Evolutionary conservation across 2,797 vertebrate genomes (phyloP), one percentile per base, ranked within the genome.

Genomic region (Macroramphosus scolopax): DNA sequence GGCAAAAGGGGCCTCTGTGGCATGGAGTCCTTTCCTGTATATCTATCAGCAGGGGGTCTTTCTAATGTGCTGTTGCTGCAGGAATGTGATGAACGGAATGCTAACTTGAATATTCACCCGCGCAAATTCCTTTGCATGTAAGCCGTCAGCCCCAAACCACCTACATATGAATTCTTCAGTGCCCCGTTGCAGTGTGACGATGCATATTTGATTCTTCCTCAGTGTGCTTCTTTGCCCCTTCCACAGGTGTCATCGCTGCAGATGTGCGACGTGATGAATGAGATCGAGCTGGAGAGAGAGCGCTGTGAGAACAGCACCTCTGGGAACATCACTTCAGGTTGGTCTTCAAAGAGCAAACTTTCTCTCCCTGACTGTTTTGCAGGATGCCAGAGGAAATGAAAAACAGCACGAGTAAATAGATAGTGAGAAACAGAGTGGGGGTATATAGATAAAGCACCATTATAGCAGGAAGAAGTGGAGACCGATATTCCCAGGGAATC

Each of bases 271-370:
- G 76, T 92, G 58, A 64, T 87, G 56, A 88, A 81, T 8, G 88
- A 91, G 71, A 88, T 92, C 9, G 78, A 85, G 52, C 68, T 80
- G 83, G 89, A 90, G 72, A 85, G 45, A 16, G 80, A 87, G 60
- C 84, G 60, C 62, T 92, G 90, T 33, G 80, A 88, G 59, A 88
- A 87, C 39, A 76, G 52, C 78, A 86, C 78, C 35, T 71, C 77
- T 17, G 84, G 77, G 57, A 91, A 92, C 53, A 45, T 89, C 77
- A 90, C 88, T 13, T 85, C 88, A 87, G 90, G 90, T 92, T 55
- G 83, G 44, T 69, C 47, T 65, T 15, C 3, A 32, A 44, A 68
- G 49, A 33, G 32, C 7, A 45, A n/a, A n/a, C n/a, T 68, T 57
- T 55, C 26, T 51, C 30, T 53, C 13, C 48, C 5, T 37, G 30